These are phyloP conservation scores for Melanerpes aurifrons DNA, from an alignment of 2,113 vertebrate genomes.

Conservation along the genomic window DNA sequence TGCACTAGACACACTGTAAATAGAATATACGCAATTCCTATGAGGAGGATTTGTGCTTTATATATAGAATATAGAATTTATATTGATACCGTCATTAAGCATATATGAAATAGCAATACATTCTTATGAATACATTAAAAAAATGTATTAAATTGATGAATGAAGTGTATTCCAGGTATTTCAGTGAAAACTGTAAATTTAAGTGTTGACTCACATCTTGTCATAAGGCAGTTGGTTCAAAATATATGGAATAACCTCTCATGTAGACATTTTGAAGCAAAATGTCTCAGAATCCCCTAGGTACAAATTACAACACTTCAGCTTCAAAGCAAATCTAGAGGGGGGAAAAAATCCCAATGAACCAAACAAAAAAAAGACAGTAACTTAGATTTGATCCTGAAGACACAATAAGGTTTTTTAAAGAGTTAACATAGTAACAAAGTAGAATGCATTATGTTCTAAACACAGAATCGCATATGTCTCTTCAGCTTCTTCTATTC, in stretches of 20 bases:
- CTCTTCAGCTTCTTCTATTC: neutral
- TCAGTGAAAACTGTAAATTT: neutral
- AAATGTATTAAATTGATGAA: neutral
- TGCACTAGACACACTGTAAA: neutral
- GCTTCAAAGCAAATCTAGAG: neutral
- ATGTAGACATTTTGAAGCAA: neutral
- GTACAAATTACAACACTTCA: neutral
- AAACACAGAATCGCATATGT: neutral
- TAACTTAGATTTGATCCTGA: neutral
- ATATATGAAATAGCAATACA: neutral
- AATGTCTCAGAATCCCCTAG: neutral
- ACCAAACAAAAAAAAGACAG: neutral
- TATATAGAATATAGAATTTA: neutral
- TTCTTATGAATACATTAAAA: neutral
- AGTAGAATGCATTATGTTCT: neutral
- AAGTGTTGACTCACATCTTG: neutral
- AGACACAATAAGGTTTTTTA: neutral
- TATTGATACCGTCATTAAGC: neutral
- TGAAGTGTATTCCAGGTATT: neutral
- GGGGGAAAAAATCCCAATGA: neutral
- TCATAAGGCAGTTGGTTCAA: neutral
- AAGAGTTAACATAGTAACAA: neutral
- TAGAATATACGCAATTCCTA: neutral
- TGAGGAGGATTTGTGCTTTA: neutral
- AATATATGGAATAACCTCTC: neutral